Evolutionary conservation across 1,140 invertebrate genomes (phyloP), one percentile per base, ranked within the genome.

Genomic region (Nasonia longicornis): DNA sequence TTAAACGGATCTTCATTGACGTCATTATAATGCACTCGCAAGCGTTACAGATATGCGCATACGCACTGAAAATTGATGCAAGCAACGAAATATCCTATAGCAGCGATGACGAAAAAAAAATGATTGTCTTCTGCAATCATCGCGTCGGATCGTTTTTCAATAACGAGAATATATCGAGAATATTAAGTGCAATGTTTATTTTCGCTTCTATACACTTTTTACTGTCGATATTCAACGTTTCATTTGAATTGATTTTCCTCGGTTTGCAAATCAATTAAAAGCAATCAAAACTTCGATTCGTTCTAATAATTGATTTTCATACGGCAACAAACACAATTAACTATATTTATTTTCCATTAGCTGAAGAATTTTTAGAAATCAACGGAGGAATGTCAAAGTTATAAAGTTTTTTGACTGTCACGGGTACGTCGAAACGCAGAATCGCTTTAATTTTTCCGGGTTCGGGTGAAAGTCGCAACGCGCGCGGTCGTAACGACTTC

Each of bases 1-100:
- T 71, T 63, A 63, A 79, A 63, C 38, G 69, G 42, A 66, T 72
- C 3, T 42, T 14, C 69, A 71, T 63, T 79, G 69, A 72, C 77
- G 77, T 72, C 48, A 79, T 64, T 42, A 16, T 58, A 45, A 42
- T 20, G 35, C 11, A 70, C 45, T 79, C 22, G 29, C 8, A 4
- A 12, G 77, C 67, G 16, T n/a, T 20, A n/a, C 52, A 58, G 52
- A 64, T 72, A 78, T 16, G 11, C 66, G 26, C 64, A 12, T n/a
- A 67, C 64, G 63, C 7, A 11, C 8, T 63, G 20, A 45, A 72
- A 63, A 72, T 79, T 71, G 77, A 79, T 72, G 52, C 31, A 42
- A 7, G 20, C 2, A 6, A 58, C 42, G 22, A 42, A 77, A 77
- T 48, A 29, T 11, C 14, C 63, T 64, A 77, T 77, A 77, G 67